Conservation (phyloP, 2,888 invertebrate genomes). For the Clitarchus hookeri region DNA sequence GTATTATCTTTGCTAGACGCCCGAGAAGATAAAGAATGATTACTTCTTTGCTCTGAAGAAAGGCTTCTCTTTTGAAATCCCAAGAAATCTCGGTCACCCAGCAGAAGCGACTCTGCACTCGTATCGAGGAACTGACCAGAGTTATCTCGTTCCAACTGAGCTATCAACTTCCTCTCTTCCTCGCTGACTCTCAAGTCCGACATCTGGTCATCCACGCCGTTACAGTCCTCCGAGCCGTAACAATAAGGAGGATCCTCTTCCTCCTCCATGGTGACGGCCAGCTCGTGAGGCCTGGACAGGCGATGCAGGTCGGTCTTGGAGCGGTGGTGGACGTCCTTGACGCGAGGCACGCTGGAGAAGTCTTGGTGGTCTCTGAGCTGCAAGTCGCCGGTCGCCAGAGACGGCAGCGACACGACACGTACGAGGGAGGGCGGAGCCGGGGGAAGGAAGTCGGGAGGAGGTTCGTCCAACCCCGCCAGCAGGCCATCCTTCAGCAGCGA, state of each 20-base stretch:
- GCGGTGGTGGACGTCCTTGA: slow-evolving; percentile 29
- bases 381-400: slow-evolving; percentile 58
- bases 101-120: slow-evolving; percentile 31
- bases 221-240: neutral
- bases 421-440: slow-evolving; percentile 67
- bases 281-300: slow-evolving; percentile 52
- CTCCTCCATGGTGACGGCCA: slow-evolving; percentile 73
- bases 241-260: slow-evolving; percentile 61
- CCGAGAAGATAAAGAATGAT: neutral
- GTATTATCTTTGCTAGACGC: neutral
- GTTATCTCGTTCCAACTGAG: slow-evolving; percentile 35
- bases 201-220: neutral
- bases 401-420: slow-evolving; percentile 70
- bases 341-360: slow-evolving; percentile 21
- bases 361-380: slow-evolving; percentile 26
- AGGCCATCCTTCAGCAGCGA: slow-evolving; percentile 73
- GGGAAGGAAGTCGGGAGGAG: slow-evolving; percentile 63
- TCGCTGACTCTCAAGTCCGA: slow-evolving; percentile 37
- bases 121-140: slow-evolving; percentile 28
- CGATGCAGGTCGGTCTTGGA: slow-evolving; percentile 38
- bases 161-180: slow-evolving; percentile 38
- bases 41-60: neutral
- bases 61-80: neutral
- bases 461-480: slow-evolving; percentile 58
- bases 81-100: slow-evolving; percentile 4